Evolutionary conservation across 2,113 vertebrate genomes (phyloP).

Genomic region (Thalassarche chlororhynchos): DNA sequence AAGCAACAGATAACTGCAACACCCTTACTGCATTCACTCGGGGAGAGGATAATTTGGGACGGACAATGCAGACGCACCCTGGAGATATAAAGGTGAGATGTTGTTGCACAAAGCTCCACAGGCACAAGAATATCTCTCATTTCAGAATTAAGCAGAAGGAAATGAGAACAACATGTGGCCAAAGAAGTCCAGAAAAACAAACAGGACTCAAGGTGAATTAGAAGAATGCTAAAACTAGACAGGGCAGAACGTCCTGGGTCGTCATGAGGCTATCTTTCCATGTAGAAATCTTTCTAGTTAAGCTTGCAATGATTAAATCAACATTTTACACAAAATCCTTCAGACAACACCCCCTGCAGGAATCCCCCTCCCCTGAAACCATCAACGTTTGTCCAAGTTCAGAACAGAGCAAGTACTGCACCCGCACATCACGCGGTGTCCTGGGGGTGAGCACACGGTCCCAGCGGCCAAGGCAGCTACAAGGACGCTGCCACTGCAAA

Average conservation of each 20-base stretch:
- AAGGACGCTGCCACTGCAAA: no score
- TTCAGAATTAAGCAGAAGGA: neutral
- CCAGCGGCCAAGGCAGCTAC: neutral
- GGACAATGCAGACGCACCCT: accelerated
- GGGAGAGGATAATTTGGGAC: neutral
- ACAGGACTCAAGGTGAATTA: neutral
- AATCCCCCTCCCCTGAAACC: neutral
- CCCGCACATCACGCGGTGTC: accelerated
- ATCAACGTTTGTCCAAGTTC: neutral
- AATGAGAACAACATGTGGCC: neutral
- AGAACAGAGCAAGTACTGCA: neutral
- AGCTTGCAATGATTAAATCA: neutral
- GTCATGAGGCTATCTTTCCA: accelerated
- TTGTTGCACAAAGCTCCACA: neutral
- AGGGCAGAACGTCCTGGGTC: neutral
- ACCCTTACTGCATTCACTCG: accelerated
- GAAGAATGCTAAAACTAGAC: neutral
- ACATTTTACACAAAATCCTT: neutral
- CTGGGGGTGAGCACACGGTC: neutral
- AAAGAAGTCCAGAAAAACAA: neutral
- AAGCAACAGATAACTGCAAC: neutral
- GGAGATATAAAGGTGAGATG: neutral
- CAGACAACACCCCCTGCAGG: neutral
- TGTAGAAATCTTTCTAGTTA: neutral
- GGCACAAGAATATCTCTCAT: neutral